Percentiles rank a stretch among this genome's conserved stretches.
Evolutionary conservation across 2,888 invertebrate genomes (phyloP).

Genomic region (Eugnorisma glareosa): DNA sequence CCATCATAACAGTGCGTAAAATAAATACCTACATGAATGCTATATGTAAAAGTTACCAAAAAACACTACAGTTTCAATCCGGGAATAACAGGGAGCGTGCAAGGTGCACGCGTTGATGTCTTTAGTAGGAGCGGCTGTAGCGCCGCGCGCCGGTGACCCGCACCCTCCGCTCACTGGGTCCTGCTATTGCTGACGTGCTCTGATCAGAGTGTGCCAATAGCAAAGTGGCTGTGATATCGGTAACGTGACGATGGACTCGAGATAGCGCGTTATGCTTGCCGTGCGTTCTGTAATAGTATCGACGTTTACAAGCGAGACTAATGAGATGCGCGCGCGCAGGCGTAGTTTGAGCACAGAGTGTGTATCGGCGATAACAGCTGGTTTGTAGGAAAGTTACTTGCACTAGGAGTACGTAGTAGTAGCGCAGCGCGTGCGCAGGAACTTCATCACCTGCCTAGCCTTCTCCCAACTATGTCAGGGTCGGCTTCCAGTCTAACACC

Average conservation of each 20-base stretch:
- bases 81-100: background rate
- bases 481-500: no score
- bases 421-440: background rate
- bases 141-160: background rate
- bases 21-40: background rate
- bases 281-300: slow-evolving; percentile 8
- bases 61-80: background rate
- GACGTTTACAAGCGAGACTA: slow-evolving; percentile 25
- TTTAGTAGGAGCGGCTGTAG: slow-evolving; percentile 26
- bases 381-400: background rate
- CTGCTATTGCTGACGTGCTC: no score
- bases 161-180: background rate
- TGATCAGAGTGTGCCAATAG: background rate
- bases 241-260: slow-evolving; percentile 18
- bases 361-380: background rate
- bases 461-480: no score
- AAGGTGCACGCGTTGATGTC: slow-evolving; percentile 57
- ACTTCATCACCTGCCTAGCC: no score
- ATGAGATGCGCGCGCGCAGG: slow-evolving; percentile 43
- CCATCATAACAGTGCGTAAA: background rate
- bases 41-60: background rate
- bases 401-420: background rate
- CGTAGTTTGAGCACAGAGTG: slow-evolving; percentile 5
- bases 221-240: background rate
- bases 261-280: slow-evolving; percentile 4